Base-by-base conservation (phyloP, 1,140 invertebrate genomes). In the Andricus grossulariae region DNA sequence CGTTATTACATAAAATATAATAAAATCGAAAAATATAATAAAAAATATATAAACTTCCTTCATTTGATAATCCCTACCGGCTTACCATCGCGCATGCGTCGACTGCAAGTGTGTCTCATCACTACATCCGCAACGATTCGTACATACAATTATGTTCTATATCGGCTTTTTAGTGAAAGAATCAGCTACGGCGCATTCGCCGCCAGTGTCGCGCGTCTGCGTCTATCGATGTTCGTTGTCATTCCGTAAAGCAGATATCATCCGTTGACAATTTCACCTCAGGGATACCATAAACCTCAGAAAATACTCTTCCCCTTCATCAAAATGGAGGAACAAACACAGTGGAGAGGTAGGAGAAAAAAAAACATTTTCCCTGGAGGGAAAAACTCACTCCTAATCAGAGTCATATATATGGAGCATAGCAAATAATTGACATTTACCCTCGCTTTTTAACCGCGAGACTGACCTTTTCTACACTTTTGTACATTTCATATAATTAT, bases 171-270 rank as follows among this genome's bases (percentile, higher is more conserved):
- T 49, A 50, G 19, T 6, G 19, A 25, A 54, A 25, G 72, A 52
- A 55, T 73, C 25, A 39, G 87, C 85, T 83, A 87, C 87, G 85
- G 87, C 87, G 87, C 86, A 88, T 78, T 87, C 86, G 84, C 85
- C 75, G 60, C 25, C 70, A 80, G 73, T 83, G 76, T 57, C 78
- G 76, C 81, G 80, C 75, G 79, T 84, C 82, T 82, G 83, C 83
- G 80, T 85, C 81, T 88, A 89, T 89, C 84, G 88, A 89, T 87
- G 85, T 86, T 77, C 87, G 85, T 86, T 77, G 82, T 80, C 70
- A 72, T 71, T 50, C 70, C 50, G 51, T 66, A 71, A 80, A 77
- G 84, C 81, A 84, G 85, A 88, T 86, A 83, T 80, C 80, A 86
- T 80, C 78, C 79, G 79, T 76, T 85, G 80, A 76, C 77, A 66